These are phyloP conservation scores for Sparus aurata DNA, from an alignment of 2,797 vertebrate species.

Conservation along the genomic window DNA sequence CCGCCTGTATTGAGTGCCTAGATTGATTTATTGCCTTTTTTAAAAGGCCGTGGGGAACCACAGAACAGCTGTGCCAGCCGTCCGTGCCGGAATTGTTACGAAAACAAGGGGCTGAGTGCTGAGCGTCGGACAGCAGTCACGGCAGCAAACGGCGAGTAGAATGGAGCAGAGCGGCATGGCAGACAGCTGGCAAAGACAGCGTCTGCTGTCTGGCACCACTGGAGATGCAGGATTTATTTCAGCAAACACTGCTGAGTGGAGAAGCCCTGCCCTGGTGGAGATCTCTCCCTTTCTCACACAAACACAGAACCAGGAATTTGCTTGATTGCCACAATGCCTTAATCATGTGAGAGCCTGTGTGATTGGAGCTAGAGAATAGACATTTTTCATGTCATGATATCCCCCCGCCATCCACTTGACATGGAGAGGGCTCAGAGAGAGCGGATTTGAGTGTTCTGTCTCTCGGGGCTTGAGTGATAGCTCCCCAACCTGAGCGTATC, in stretches of 20 bases:
- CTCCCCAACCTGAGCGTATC: slow-evolving; percentile 78
- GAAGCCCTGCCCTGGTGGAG: slow-evolving; percentile 77
- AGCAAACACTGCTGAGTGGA: slow-evolving; percentile 81
- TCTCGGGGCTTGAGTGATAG: slow-evolving; percentile 80
- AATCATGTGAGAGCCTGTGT: slow-evolving; percentile 73
- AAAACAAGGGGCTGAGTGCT: slow-evolving; percentile 85
- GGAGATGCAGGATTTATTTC: slow-evolving; percentile 84
- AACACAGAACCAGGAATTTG: slow-evolving; percentile 66
- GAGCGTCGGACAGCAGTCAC: slow-evolving; percentile 80
- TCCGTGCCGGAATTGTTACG: slow-evolving; percentile 83
- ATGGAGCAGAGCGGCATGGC: slow-evolving; percentile 77
- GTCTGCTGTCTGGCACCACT: slow-evolving; percentile 84
- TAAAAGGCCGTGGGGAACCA: slow-evolving; percentile 87
- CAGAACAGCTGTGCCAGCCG: slow-evolving; percentile 88
- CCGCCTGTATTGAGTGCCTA: slow-evolving; percentile 90
- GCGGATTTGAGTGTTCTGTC: slow-evolving; percentile 76
- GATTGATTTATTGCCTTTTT: slow-evolving; percentile 93
- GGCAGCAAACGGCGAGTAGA: slow-evolving; percentile 70
- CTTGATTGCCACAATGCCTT: slow-evolving; percentile 83
- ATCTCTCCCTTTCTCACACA: slow-evolving; percentile 54
- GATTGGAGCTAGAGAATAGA: slow-evolving; percentile 78
- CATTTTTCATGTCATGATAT: slow-evolving; percentile 73
- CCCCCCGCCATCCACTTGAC: slow-evolving; percentile 67
- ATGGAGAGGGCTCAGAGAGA: slow-evolving; percentile 69
- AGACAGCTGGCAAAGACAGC: slow-evolving; percentile 83